Evolutionary conservation across 2,888 invertebrate species (phyloP), one percentile per base, ranked within the genome.

Genomic region (Neelides folsomi): DNA sequence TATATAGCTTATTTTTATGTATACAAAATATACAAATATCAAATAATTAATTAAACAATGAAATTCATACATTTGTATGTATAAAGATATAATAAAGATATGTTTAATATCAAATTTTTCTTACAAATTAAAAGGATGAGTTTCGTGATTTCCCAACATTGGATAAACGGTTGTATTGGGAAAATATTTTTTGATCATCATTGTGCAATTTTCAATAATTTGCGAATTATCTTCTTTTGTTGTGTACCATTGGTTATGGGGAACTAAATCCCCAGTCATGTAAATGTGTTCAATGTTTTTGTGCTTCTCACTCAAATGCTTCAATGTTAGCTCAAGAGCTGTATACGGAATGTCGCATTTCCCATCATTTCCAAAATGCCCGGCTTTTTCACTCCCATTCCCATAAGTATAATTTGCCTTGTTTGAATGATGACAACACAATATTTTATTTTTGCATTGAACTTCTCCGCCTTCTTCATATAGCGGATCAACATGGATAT

Each of bases 291-390:
- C 73, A 8, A 62, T 55, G 42, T 66, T 64, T 41, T 38, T 18
- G 65, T 80, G 79, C 16, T 72, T 70, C 35, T 72, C 70, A 15
- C 70, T 71, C 3, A 81, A 76, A 49, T 79, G 78, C 12, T 78
- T 71, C 56, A 89, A 72, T 20, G 80, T 75, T 65, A 82, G 78
- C 49, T 79, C 77, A 38, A 82, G 75, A 0, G 82, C 76, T 68
- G 81, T 77, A 71, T 77, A 72, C 0, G 89, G 86, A 1, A 79
- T 72, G 68, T 90, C 89, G 66, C 89, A 90, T 51, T 77, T 72
- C 49, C 81, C 75, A 63, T 82, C 85, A 67, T 85, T 83, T 1
- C 88, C 88, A 86, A 86, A 89, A 63, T 73, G 78, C 0, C 87
- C 86, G 39, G 64, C 57, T 2, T 64, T 51, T 5, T 66, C 58